Evolutionary conservation across 1,140 invertebrate genomes (phyloP).

Genomic region (Brachionus asplanchnoidis): DNA sequence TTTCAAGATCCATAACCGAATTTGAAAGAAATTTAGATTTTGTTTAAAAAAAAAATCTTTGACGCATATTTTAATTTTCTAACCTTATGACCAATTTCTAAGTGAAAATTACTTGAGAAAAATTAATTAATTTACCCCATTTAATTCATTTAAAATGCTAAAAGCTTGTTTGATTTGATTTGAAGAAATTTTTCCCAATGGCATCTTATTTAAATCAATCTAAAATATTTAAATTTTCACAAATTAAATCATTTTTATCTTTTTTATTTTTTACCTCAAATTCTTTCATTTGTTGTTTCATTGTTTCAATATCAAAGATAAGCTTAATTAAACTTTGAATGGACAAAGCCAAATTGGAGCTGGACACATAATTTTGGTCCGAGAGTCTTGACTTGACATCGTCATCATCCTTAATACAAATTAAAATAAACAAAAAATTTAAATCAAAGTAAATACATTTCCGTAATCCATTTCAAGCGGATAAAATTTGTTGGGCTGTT

Average conservation of each 20-base stretch:
- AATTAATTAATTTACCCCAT: slow-evolving; percentile 60
- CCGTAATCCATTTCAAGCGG: slow-evolving; percentile 86
- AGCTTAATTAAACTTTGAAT: slow-evolving; percentile 77
- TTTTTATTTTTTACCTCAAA: slow-evolving; percentile 67
- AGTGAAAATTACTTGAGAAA: background rate
- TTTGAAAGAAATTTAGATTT: too few relatives aligned
- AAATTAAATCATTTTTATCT: background rate
- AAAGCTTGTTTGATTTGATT: slow-evolving; percentile 83
- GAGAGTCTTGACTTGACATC: slow-evolving; percentile 44
- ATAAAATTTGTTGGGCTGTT: slow-evolving; percentile 74
- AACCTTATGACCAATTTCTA: too few relatives aligned
- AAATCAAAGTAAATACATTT: background rate
- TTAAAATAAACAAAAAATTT: background rate
- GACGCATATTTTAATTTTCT: too few relatives aligned
- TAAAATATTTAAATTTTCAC: background rate
- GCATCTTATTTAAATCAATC: slow-evolving; percentile 87
- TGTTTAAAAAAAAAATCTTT: too few relatives aligned
- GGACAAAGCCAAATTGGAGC: slow-evolving; percentile 67
- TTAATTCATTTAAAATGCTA: slow-evolving; percentile 71
- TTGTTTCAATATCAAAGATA: slow-evolving; percentile 83
- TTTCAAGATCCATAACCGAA: too few relatives aligned
- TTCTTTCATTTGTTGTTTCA: slow-evolving; percentile 86
- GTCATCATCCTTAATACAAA: background rate
- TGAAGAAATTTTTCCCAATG: slow-evolving; percentile 86
- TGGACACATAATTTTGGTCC: slow-evolving; percentile 53